Evolutionary conservation across 2,797 vertebrate genomes (phyloP).

Genomic region (Clamator glandarius): DNA sequence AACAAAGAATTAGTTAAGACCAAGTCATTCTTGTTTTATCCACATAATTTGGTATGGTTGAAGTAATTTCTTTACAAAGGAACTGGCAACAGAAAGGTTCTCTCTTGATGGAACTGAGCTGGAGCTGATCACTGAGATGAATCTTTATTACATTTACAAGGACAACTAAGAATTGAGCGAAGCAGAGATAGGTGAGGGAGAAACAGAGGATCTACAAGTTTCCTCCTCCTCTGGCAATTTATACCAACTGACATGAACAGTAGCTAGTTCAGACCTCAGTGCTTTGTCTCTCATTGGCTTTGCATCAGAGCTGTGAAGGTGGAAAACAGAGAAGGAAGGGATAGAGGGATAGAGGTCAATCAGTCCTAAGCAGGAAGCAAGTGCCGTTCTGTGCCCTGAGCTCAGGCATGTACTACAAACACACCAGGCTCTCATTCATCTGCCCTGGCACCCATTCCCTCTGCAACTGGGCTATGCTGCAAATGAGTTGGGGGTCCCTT

Average conservation of each 20-base stretch:
- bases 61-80: neutral
- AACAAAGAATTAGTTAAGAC: neutral
- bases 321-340: neutral
- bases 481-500: neutral
- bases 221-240: neutral
- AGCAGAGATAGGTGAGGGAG: neutral
- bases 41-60: neutral
- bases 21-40: neutral
- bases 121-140: neutral
- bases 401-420: accelerated
- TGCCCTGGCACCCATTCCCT: accelerated
- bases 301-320: neutral
- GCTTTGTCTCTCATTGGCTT: neutral
- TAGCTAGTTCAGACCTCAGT: neutral
- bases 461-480: too few relatives aligned
- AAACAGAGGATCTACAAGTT: neutral
- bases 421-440: neutral
- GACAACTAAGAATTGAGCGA: neutral
- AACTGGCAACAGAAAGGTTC: neutral
- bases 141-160: neutral
- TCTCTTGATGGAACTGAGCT: neutral
- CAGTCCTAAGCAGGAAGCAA: accelerated
- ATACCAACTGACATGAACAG: neutral
- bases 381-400: neutral
- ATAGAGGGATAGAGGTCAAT: neutral